A percentile compares a stretch with the other conserved stretches of the same genome.
These are phyloP conservation scores for Epinephelus lanceolatus DNA, from an alignment of 2,113 vertebrate species.

Conservation along the genomic window DNA sequence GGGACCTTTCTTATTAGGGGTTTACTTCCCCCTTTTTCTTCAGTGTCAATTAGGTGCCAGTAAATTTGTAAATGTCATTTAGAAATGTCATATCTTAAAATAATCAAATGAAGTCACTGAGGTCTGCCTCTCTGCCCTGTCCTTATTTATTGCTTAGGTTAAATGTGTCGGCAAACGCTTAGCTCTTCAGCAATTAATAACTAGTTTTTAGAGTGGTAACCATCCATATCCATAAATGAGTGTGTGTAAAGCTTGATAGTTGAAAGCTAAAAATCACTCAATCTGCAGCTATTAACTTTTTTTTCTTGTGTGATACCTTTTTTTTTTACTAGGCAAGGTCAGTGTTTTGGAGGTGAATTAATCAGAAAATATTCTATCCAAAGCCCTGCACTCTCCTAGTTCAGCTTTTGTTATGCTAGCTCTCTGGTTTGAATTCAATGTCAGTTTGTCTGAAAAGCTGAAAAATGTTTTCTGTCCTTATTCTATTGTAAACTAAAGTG, in stretches of 20 bases:
- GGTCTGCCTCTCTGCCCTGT: slow-evolving; percentile 9
- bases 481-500: neutral
- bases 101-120: slow-evolving; percentile 56
- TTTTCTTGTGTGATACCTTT: neutral
- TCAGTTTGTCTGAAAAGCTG: neutral
- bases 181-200: neutral
- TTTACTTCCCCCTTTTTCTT: slow-evolving; percentile 26
- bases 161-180: neutral
- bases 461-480: neutral
- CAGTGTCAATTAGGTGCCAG: slow-evolving; percentile 57
- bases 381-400: neutral
- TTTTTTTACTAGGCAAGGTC: neutral
- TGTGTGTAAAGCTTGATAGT: neutral
- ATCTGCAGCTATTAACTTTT: neutral
- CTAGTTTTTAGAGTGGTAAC: neutral
- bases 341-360: neutral
- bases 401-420: neutral
- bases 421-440: neutral
- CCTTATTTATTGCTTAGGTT: neutral
- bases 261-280: neutral
- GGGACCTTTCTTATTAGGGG: slow-evolving; percentile 37
- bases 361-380: neutral
- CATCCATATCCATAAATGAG: neutral
- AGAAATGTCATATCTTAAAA: slow-evolving; percentile 62
- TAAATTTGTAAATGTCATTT: slow-evolving; percentile 64